Conservation (phyloP, 2,113 vertebrate species). For the Tinamus guttatus region DNA sequence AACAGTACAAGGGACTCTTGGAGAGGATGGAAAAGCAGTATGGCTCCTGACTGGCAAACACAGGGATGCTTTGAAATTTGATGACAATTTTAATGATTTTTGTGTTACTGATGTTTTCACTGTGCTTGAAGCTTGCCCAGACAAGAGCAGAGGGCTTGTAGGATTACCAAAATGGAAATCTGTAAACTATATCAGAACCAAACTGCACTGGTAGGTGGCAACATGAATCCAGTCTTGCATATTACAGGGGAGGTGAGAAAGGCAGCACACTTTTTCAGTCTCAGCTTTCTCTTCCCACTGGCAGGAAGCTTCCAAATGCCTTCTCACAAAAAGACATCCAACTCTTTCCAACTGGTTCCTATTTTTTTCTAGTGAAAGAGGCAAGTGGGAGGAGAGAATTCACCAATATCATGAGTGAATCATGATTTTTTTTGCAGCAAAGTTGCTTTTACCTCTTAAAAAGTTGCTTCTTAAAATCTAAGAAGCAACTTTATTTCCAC, state of each 20-base stretch:
- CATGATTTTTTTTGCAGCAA: background rate
- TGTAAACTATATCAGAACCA: background rate
- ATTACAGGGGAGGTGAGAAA: slow-evolving; percentile 61
- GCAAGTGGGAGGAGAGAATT: slow-evolving; percentile 33
- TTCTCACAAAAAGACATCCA: slow-evolving; percentile 30
- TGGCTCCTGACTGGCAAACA: background rate
- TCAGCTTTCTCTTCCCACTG: slow-evolving; percentile 16
- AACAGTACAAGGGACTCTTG: background rate
- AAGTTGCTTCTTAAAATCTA: background rate
- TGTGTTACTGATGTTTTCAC: background rate
- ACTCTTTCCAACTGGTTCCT: slow-evolving; percentile 1
- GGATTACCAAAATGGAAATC: slow-evolving; percentile 17
- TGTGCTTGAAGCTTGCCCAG: background rate
- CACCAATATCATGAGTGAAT: background rate
- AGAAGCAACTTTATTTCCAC: background rate
- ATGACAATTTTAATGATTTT: background rate
- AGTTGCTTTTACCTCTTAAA: background rate
- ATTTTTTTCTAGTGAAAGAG: slow-evolving; percentile 26
- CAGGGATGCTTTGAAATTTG: background rate
- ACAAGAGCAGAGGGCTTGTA: background rate
- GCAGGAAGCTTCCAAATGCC: slow-evolving; percentile 21
- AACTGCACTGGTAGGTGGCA: slow-evolving; percentile 37
- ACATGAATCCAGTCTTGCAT: slow-evolving; percentile 40
- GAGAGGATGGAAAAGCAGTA: background rate
- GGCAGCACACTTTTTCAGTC: slow-evolving; percentile 14